phyloP scores from a whole-genome alignment of 1,140 invertebrate species.

The Chrysopa pallens region DNA sequence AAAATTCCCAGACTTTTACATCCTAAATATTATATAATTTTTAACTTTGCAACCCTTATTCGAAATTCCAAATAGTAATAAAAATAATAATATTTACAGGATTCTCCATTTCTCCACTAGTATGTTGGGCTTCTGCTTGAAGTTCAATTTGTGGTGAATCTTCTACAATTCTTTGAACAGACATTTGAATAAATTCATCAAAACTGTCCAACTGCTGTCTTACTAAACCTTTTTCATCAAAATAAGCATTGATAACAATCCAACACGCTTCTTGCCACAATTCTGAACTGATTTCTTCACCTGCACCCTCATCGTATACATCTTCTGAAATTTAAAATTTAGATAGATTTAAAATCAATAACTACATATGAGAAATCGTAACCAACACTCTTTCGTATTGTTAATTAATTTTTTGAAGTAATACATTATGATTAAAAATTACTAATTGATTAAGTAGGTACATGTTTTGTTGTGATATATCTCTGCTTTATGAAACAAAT shows the following conservation, averaged over 20 bases:
- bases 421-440: too few relatives aligned
- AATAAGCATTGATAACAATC: conserved; percentile 99
- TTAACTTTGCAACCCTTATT: too few relatives aligned
- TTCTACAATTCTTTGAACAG: conserved; percentile 95
- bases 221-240: conserved; percentile 98
- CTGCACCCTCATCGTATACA: conserved; percentile 57
- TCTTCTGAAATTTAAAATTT: conserved; percentile 19
- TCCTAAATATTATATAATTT: too few relatives aligned
- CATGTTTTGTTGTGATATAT: too few relatives aligned
- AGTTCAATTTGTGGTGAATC: conserved; percentile 95
- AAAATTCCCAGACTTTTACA: too few relatives aligned
- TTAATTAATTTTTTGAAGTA: too few relatives aligned
- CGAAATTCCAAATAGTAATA: neutral
- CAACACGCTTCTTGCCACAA: conserved; percentile 99
- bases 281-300: conserved; percentile 83
- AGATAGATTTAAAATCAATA: too few relatives aligned
- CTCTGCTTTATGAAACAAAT: too few relatives aligned
- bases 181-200: conserved; percentile 99
- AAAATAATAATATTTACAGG: conserved; percentile 35
- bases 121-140: conserved; percentile 94
- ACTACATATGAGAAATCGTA: too few relatives aligned
- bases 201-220: conserved; percentile 96
- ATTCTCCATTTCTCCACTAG: conserved; percentile 76
- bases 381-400: too few relatives aligned
- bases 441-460: too few relatives aligned